Evolutionary conservation across 2,797 vertebrate genomes (phyloP).

Genomic region (Betta splendens): DNA sequence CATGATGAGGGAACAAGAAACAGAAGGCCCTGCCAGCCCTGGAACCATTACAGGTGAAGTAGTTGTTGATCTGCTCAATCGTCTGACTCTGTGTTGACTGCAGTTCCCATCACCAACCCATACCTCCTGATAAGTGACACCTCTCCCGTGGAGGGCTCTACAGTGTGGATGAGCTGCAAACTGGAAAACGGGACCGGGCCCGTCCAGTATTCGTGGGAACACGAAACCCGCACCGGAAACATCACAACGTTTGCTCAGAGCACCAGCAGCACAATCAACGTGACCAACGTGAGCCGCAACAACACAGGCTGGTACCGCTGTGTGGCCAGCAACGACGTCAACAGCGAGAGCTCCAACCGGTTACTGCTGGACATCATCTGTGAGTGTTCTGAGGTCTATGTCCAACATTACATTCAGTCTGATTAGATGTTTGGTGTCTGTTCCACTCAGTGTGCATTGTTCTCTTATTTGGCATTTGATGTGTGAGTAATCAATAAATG

Average conservation of each 20-base stretch:
- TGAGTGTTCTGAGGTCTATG: too few relatives aligned
- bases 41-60: too few relatives aligned
- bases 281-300: constrained; percentile 82
- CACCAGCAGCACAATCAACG: constrained; percentile 63
- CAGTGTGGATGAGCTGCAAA: constrained; percentile 80
- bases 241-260: constrained; percentile 65
- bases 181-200: constrained; percentile 87
- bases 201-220: constrained; percentile 85
- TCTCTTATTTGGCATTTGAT: not conserved
- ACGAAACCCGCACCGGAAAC: constrained; percentile 63
- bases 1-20: too few relatives aligned
- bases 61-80: not conserved
- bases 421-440: not conserved
- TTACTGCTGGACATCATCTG: constrained; percentile 87
- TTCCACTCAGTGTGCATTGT: not conserved
- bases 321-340: constrained; percentile 83
- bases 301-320: constrained; percentile 88
- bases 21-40: too few relatives aligned
- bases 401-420: too few relatives aligned
- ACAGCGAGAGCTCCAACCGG: constrained; percentile 81
- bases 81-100: constrained; percentile 24
- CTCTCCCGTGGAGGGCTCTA: constrained; percentile 79
- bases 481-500: not conserved
- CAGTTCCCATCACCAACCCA: constrained; percentile 89
- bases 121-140: constrained; percentile 79